Percentiles rank a stretch among this genome's conserved stretches.
phyloP scores from a whole-genome alignment of 2,797 vertebrate genomes.

The Paguma larvata region DNA sequence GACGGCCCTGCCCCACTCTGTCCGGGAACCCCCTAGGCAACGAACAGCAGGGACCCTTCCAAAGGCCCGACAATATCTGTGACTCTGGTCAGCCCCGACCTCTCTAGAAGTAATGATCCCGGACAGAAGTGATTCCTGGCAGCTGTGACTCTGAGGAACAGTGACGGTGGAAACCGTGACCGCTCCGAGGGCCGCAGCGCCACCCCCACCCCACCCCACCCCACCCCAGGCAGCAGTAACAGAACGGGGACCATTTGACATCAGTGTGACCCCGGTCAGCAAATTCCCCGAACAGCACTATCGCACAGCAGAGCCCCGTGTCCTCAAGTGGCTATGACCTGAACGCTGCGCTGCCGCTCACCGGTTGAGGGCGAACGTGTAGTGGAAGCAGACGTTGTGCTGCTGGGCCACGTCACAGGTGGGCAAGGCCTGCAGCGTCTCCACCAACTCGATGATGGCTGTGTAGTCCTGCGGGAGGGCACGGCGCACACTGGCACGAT shows the following conservation, averaged over 20 bases:
- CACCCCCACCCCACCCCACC: neutral
- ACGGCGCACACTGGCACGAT: rapidly evolving
- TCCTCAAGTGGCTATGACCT: neutral
- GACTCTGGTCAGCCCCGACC: neutral
- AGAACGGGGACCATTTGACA: neutral
- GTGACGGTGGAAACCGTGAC: neutral
- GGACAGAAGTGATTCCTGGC: neutral
- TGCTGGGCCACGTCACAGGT: slow-evolving; percentile 92
- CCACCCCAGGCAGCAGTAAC: neutral
- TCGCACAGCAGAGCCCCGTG: neutral
- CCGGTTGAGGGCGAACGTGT: slow-evolving; percentile 96
- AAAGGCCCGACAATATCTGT: neutral
- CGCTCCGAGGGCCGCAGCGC: neutral
- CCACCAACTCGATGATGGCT: slow-evolving; percentile 94
- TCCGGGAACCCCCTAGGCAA: neutral
- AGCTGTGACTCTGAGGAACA: neutral
- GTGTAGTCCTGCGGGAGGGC: slow-evolving; percentile 91
- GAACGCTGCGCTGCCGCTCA: slow-evolving; percentile 73
- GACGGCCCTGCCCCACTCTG: neutral
- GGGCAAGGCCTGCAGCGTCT: slow-evolving; percentile 92
- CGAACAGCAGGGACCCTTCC: neutral
- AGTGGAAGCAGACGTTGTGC: slow-evolving; percentile 95
- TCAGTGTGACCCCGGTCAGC: neutral
- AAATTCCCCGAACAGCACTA: neutral
- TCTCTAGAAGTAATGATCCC: neutral